Percentiles rank a stretch among this genome's conserved stretches.
Conservation (phyloP, 2,888 invertebrate species). For the Noctua janthe region DNA sequence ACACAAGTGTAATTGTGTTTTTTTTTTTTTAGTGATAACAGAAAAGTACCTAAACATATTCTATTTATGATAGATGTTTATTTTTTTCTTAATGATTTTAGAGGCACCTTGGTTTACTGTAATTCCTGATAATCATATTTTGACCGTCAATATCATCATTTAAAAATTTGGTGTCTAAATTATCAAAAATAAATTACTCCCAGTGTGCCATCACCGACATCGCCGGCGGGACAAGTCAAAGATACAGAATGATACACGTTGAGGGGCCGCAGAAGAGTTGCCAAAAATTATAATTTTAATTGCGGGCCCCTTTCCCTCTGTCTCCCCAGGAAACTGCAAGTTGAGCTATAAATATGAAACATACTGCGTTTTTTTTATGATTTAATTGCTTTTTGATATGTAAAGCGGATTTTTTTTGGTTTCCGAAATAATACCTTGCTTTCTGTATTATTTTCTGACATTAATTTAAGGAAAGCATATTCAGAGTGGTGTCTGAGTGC, state of each 20-base stretch:
- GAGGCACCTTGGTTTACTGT: neutral
- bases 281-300: conserved; percentile 91
- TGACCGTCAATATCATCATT: too few relatives aligned
- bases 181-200: conserved; percentile 49
- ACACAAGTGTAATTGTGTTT: neutral
- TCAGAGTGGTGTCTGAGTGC: conserved; percentile 41
- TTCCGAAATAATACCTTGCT: conserved; percentile 48
- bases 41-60: too few relatives aligned
- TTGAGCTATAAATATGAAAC: conserved; percentile 75
- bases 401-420: conserved; percentile 60
- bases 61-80: neutral
- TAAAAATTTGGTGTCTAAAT: neutral
- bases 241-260: conserved; percentile 83
- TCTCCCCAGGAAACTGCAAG: conserved; percentile 73
- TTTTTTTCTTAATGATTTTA: neutral
- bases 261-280: conserved; percentile 84
- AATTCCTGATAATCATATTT: neutral
- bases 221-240: conserved; percentile 86
- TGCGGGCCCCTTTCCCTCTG: conserved; percentile 78
- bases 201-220: conserved; percentile 70
- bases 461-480: conserved; percentile 39
- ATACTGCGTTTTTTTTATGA: conserved; percentile 70
- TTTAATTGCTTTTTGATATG: conserved; percentile 71
- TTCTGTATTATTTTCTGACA: conserved; percentile 30
- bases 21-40: neutral